A percentile compares a stretch with the other conserved stretches of the same genome.
Evolutionary conservation across 2,797 vertebrate species (phyloP).

Genomic region (Cephalopachus bancanus): DNA sequence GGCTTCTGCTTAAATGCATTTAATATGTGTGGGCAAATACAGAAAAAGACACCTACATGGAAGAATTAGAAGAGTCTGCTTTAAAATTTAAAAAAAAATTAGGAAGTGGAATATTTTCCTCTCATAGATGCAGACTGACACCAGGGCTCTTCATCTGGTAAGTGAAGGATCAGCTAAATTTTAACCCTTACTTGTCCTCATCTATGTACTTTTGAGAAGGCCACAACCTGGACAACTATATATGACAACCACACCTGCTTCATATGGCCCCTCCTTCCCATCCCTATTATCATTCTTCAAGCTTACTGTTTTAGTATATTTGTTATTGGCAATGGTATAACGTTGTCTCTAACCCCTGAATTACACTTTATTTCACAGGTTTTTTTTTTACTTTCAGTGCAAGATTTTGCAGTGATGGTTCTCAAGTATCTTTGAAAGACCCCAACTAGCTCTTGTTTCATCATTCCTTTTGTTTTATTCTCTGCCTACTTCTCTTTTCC

Average conservation of each 20-base stretch:
- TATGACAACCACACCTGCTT: not conserved
- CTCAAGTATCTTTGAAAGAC: not conserved
- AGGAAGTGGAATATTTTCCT: not conserved
- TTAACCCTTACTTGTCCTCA: not conserved
- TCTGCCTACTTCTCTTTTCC: not conserved
- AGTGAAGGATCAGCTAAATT: not conserved
- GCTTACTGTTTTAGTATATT: not conserved
- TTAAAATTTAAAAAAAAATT: not conserved
- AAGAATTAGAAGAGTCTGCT: not conserved
- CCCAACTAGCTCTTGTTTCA: not conserved
- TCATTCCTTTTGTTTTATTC: not conserved
- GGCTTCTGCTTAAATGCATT: not conserved
- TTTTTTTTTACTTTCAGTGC: not conserved
- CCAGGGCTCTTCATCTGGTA: not conserved
- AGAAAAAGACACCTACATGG: not conserved
- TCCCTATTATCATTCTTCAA: not conserved
- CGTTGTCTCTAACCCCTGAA: not conserved
- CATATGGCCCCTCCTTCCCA: no score
- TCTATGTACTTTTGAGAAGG: no score
- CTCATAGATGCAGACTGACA: not conserved
- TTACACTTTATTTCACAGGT: not conserved
- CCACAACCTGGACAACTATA: not conserved
- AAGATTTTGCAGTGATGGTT: not conserved
- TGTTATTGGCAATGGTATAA: no score
- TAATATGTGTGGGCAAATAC: not conserved